Percentiles rank a stretch among this genome's conserved stretches.
Conservation (phyloP, 2,113 vertebrate genomes). For the Romanogobio albipinnatus region DNA sequence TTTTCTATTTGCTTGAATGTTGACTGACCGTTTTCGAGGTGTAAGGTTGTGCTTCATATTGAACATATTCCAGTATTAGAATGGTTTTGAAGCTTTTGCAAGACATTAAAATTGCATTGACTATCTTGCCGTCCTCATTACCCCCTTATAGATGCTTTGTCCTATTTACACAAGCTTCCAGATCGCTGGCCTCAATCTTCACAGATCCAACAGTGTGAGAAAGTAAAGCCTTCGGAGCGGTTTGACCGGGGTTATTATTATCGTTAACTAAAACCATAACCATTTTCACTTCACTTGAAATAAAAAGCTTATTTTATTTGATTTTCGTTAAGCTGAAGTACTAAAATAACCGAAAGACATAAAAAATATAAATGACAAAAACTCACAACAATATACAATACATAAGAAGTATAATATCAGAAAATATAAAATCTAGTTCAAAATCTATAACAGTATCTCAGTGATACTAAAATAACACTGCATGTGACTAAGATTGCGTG, state of each 20-base stretch:
- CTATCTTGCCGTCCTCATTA: conserved; percentile 24
- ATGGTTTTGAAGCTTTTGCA: conserved; percentile 35
- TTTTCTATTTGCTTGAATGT: conserved; percentile 43
- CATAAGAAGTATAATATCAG: too few relatives aligned
- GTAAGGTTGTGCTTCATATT: conserved; percentile 29
- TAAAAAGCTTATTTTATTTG: too few relatives aligned
- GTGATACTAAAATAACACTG: too few relatives aligned
- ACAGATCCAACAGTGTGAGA: conserved; percentile 26
- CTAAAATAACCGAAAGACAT: not conserved
- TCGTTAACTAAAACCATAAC: not conserved
- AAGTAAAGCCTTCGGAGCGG: not conserved
- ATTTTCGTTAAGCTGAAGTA: not conserved
- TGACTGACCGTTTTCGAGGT: conserved; percentile 4
- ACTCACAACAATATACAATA: too few relatives aligned
- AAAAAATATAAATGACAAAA: not conserved
- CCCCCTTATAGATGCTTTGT: conserved; percentile 64
- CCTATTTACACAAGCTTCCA: conserved; percentile 64
- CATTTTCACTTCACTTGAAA: too few relatives aligned
- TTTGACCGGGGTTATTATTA: not conserved
- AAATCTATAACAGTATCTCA: not conserved
- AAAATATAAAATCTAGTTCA: not conserved
- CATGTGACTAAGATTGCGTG: too few relatives aligned
- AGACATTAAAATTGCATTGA: conserved; percentile 36
- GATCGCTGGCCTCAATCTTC: conserved; percentile 26
- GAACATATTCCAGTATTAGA: conserved; percentile 26